A percentile compares a stretch with the other conserved stretches of the same genome.
Evolutionary conservation across 2,888 invertebrate species (phyloP).

Genomic region (Tetragonula carbonaria): DNA sequence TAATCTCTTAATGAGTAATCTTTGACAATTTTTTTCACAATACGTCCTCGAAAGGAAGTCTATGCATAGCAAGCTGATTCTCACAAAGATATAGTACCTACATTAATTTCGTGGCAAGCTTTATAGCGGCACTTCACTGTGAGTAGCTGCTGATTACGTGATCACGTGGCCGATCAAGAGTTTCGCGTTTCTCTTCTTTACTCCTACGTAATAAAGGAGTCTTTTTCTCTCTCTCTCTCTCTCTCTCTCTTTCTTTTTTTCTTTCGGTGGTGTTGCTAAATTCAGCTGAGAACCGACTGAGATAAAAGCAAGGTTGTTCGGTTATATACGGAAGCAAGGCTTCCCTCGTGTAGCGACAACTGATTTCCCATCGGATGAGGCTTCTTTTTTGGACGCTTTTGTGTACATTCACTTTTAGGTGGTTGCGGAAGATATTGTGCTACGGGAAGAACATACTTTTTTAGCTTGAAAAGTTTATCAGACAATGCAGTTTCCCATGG

Average conservation of each 20-base stretch:
- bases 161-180: conserved; percentile 33
- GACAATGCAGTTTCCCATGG: too few relatives aligned
- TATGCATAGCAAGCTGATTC: not conserved
- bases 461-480: not conserved
- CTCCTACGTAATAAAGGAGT: not conserved
- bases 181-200: not conserved
- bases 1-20: not conserved
- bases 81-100: not conserved
- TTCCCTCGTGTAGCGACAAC: conserved; percentile 25
- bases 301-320: conserved; percentile 17
- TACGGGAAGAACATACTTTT: not conserved
- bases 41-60: not conserved
- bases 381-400: conserved; percentile 7
- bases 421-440: not conserved
- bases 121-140: conserved; percentile 11
- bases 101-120: not conserved
- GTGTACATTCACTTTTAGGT: not conserved
- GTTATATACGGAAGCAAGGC: conserved; percentile 5
- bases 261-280: conserved; percentile 3
- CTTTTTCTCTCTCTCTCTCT: not conserved
- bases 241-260: too few relatives aligned
- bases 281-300: not conserved
- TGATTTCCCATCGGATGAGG: conserved; percentile 47
- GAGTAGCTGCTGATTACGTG: conserved; percentile 32
- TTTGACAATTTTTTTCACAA: not conserved